Conservation (phyloP, 2,888 invertebrate species). For the Pegoplata infirma region DNA sequence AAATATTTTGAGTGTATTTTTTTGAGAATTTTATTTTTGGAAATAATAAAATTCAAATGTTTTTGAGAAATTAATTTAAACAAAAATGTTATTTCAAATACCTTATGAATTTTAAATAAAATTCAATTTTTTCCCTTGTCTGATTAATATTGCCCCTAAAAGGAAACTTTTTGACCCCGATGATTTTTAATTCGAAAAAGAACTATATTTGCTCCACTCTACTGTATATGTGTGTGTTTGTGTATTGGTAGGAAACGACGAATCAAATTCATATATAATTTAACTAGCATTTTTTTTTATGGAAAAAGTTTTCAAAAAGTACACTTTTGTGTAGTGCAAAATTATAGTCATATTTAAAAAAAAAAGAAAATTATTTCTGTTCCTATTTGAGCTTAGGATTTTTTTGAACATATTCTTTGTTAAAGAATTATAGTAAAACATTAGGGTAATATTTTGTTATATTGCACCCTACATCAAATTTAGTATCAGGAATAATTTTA, state of each 20-base stretch:
- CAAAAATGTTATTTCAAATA: too few relatives aligned
- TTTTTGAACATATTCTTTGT: conserved; percentile 14
- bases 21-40: too few relatives aligned
- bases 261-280: background rate
- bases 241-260: background rate
- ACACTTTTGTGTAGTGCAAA: conserved; percentile 10
- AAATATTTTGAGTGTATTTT: too few relatives aligned
- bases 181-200: too few relatives aligned
- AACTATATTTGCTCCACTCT: too few relatives aligned
- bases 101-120: too few relatives aligned
- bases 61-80: too few relatives aligned
- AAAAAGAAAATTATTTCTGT: conserved; percentile 9
- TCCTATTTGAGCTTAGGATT: conserved; percentile 11
- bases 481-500: too few relatives aligned
- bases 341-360: background rate
- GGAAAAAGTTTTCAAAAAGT: conserved; percentile 21
- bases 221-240: background rate
- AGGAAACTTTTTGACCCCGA: too few relatives aligned
- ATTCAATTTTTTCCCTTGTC: too few relatives aligned
- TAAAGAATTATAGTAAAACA: conserved; percentile 35
- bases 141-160: too few relatives aligned
- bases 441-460: conserved; percentile 20
- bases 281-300: background rate
- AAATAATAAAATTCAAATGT: too few relatives aligned
- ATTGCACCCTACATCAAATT: background rate